Evolutionary conservation across 2,797 vertebrate genomes (phyloP).

Genomic region (Macropodus opercularis): DNA sequence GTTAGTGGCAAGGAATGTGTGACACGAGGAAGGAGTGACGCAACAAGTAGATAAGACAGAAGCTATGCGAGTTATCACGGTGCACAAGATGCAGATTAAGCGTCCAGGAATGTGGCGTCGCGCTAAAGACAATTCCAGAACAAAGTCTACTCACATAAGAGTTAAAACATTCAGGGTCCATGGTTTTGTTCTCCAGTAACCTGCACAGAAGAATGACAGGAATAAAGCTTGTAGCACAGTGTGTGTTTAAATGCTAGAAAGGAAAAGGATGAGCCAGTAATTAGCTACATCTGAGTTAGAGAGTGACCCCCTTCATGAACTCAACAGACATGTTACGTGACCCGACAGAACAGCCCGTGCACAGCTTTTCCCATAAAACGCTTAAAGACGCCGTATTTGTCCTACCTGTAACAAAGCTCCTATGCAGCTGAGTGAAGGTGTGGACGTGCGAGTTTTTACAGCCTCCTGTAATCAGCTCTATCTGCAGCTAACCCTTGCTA

Average conservation of each 20-base stretch:
- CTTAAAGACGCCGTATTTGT: background rate
- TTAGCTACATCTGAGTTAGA: too few relatives aligned
- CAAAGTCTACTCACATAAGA: conserved; percentile 54
- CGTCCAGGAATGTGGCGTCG: conserved; percentile 1
- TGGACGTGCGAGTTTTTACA: conserved; percentile 26
- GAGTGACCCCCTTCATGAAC: background rate
- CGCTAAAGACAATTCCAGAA: background rate
- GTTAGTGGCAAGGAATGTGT: background rate
- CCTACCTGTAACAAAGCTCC: conserved; percentile 48
- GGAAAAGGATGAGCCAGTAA: background rate
- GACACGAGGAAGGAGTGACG: background rate
- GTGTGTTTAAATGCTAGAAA: background rate
- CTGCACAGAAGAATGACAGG: conserved; percentile 7
- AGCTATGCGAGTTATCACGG: background rate
- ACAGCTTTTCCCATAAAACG: background rate
- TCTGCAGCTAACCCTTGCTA: conserved; percentile 27
- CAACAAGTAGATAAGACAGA: background rate
- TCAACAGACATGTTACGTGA: background rate
- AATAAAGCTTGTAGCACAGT: background rate
- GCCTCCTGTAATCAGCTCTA: conserved; percentile 13
- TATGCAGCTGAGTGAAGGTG: conserved; percentile 15
- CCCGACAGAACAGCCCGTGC: background rate
- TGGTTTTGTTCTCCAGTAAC: conserved; percentile 40
- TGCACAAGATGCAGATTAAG: background rate
- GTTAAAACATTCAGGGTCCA: conserved; percentile 62